Evolutionary conservation across 2,888 invertebrate genomes (phyloP).

Genomic region (Hemistola chrysoprasaria): DNA sequence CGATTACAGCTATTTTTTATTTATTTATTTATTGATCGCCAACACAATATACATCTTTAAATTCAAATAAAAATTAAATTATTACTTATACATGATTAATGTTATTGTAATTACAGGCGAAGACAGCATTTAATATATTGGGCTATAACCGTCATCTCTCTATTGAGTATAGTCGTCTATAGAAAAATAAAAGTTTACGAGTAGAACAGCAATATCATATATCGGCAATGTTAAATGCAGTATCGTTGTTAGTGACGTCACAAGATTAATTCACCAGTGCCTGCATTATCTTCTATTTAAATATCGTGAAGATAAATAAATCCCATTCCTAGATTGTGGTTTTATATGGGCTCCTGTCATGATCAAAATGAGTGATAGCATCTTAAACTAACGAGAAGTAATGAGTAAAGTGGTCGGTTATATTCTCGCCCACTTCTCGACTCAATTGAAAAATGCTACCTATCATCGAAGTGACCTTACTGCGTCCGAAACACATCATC

Average conservation of each 20-base stretch:
- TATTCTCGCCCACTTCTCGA: conserved; percentile 58
- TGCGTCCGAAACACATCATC: conserved; percentile 41
- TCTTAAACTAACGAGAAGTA: conserved; percentile 48
- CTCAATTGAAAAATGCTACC: conserved; percentile 69
- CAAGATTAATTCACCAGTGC: neutral
- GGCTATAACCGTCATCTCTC: no score
- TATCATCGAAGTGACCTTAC: conserved; percentile 65
- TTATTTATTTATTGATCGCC: no score
- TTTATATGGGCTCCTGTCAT: conserved; percentile 39
- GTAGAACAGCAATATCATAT: no score
- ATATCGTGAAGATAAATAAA: conserved; percentile 1
- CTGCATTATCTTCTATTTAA: conserved; percentile 8
- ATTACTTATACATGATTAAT: no score
- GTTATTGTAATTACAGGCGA: no score
- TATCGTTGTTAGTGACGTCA: conserved; percentile 7
- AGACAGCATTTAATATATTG: no score
- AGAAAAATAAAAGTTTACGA: no score
- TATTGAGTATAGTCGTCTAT: no score
- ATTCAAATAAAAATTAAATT: no score
- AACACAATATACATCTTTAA: no score
- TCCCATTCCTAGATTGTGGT: conserved; percentile 31
- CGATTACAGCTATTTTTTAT: no score
- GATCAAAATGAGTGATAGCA: conserved; percentile 51
- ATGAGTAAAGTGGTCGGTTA: conserved; percentile 54
- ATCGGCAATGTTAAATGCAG: conserved; percentile 3